A percentile compares a stretch with the other conserved stretches of the same genome.
These are phyloP conservation scores for Antedon mediterranea DNA, from an alignment of 53 echinoderm and acorn worm genomes.

Conservation along the genomic window DNA sequence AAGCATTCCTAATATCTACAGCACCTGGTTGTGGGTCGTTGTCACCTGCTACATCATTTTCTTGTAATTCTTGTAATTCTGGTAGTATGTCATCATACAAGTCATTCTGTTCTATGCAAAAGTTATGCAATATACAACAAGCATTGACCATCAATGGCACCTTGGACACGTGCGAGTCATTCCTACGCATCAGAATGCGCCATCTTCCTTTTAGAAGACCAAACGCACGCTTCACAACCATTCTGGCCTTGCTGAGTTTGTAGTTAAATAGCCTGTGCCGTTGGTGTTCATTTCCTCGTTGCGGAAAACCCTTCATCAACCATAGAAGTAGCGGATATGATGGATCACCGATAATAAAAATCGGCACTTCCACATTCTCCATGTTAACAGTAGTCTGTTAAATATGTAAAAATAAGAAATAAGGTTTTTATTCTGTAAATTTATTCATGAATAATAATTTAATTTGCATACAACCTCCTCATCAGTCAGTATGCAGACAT, in stretches of 20 bases:
- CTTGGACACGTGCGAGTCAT: slow-evolving; percentile 21
- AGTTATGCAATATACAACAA: slow-evolving; percentile 53
- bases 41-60: too few species aligned
- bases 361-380: slow-evolving; percentile 24
- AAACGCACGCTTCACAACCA: slow-evolving; percentile 43
- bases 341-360: slow-evolving; percentile 38
- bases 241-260: slow-evolving; percentile 32
- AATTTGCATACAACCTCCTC: too few species aligned
- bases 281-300: neutral
- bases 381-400: neutral
- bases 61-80: too few species aligned
- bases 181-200: slow-evolving; percentile 25
- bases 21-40: too few species aligned
- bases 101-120: slow-evolving; percentile 18
- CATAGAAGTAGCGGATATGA: slow-evolving; percentile 47
- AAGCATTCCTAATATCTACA: too few species aligned
- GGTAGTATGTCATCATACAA: neutral
- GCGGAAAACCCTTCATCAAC: slow-evolving; percentile 47
- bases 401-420: too few species aligned
- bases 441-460: too few species aligned
- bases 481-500: too few species aligned
- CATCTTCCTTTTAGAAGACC: slow-evolving; percentile 60
- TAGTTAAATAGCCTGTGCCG: slow-evolving; percentile 25
- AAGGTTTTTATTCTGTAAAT: too few species aligned
- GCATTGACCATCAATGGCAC: slow-evolving; percentile 15